These are phyloP conservation scores for Oscheius onirici DNA, from an alignment of 2,888 invertebrate genomes.

Conservation along the genomic window DNA sequence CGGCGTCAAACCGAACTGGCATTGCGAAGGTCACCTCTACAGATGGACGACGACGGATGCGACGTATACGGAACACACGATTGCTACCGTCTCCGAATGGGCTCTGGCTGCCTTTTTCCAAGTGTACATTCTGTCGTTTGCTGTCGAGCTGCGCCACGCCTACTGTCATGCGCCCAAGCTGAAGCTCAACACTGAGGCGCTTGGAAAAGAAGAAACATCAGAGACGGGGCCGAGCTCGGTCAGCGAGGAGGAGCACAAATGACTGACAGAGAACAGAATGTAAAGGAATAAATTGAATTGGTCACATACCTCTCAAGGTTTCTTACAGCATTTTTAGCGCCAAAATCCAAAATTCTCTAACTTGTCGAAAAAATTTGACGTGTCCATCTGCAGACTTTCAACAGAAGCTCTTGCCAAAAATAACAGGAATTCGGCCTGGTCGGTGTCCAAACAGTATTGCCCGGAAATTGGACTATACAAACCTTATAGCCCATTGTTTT, in stretches of 20 bases:
- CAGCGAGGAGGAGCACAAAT: not conserved
- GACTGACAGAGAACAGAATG: not conserved
- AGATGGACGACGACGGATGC: slow-evolving; percentile 4
- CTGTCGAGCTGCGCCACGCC: slow-evolving; percentile 45
- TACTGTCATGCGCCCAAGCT: slow-evolving; percentile 25
- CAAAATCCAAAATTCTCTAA: too few species aligned
- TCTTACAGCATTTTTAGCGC: too few species aligned
- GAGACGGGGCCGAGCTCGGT: not conserved
- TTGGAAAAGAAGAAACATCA: not conserved
- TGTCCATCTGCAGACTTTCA: too few species aligned
- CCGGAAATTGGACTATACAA: too few species aligned
- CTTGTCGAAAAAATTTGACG: too few species aligned
- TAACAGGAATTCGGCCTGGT: too few species aligned
- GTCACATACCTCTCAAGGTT: too few species aligned
- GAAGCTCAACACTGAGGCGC: slow-evolving; percentile 5
- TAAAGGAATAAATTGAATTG: slow-evolving; percentile 8
- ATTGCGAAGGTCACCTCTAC: slow-evolving; percentile 12
- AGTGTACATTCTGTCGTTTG: slow-evolving; percentile 59
- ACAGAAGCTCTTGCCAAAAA: too few species aligned
- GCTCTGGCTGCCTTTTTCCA: slow-evolving; percentile 55
- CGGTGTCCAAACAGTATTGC: too few species aligned
- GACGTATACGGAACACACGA: slow-evolving; percentile 50
- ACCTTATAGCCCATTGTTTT: too few species aligned
- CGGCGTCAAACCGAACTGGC: not conserved
- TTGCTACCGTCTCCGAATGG: slow-evolving; percentile 57